Base-by-base conservation (phyloP, 1,140 invertebrate genomes). In the Hestina assimilis region DNA sequence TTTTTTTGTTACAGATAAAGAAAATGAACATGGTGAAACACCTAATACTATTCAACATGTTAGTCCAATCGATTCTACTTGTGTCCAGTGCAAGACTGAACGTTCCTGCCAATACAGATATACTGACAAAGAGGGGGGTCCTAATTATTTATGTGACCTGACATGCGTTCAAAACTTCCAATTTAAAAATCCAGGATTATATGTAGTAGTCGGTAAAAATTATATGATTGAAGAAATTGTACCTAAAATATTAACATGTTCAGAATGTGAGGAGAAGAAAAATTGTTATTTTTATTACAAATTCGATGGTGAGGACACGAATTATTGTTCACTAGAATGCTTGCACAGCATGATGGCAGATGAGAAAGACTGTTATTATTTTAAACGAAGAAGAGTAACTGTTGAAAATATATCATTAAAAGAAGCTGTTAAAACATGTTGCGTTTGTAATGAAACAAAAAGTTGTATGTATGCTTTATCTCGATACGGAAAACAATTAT, bases 211-310 rank as follows among this genome's bases (percentile, higher is more conserved):
- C 1, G 63, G 54, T 14, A 87, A 79, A 40, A 89, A 89, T 62
- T 85, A 83, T 61, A 50, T 83, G 14, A 75, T 90, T 3, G 77
- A 86, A 53, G 86, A 89, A 76, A 85, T 89, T 8, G 8, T 43
- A 29, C 76, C 82, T 0, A 76, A 75, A 53, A 41, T 62, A 3
- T 56, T 73, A n/a, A 69, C 61, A 9, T 90, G 89, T 47, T 80
- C 84, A 2, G 82, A 89, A 45, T 90, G 89, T 63, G 79, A 81
- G 48, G 78, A 87, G 50, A 69, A 66, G 19, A 91, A 87, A 70
- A 63, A 62, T 1, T 91, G 90, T 65, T 91, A 90, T 62, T 92
- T 91, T 56, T 90, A 89, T 62, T 89, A 91, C 47, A 83, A 89
- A 23, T 89, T 84, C 46, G 90, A 90, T 11, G 88, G 79, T 5